A percentile compares a stretch with the other conserved stretches of the same genome.
These are phyloP conservation scores for Acleris cristana DNA, from an alignment of 2,888 invertebrate species.

Conservation along the genomic window DNA sequence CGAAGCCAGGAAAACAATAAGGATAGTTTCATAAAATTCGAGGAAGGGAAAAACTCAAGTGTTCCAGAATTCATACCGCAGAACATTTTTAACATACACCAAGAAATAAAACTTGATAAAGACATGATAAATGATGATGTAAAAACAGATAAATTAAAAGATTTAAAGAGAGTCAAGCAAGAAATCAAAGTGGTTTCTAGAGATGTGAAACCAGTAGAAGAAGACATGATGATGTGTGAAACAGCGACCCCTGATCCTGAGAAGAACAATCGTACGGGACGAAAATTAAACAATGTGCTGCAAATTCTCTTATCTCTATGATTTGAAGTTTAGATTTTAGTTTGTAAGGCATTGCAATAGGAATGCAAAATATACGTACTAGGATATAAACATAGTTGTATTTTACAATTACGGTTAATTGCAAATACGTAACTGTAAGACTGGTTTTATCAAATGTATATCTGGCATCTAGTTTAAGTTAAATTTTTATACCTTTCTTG, in stretches of 20 bases:
- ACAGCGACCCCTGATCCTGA: slow-evolving; percentile 53
- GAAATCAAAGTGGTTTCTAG: slow-evolving; percentile 51
- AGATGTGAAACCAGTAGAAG: slow-evolving; percentile 50
- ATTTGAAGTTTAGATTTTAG: slow-evolving; percentile 7
- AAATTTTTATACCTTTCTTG: too few species aligned
- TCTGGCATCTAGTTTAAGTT: too few species aligned
- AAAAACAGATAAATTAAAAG: slow-evolving; percentile 43
- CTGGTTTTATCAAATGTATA: too few species aligned
- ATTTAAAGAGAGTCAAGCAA: slow-evolving; percentile 51
- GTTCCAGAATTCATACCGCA: slow-evolving; percentile 55
- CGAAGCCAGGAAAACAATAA: slow-evolving; percentile 68
- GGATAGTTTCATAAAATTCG: slow-evolving; percentile 70
- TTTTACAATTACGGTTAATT: too few species aligned
- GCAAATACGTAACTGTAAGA: too few species aligned
- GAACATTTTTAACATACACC: slow-evolving; percentile 76
- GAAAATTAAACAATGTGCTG: slow-evolving; percentile 59
- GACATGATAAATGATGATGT: slow-evolving; percentile 43
- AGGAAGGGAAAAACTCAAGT: slow-evolving; percentile 53
- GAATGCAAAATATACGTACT: too few species aligned
- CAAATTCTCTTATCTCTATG: slow-evolving; percentile 63
- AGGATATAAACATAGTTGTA: too few species aligned
- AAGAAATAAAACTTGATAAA: slow-evolving; percentile 71
- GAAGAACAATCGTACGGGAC: slow-evolving; percentile 48
- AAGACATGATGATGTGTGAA: slow-evolving; percentile 71
- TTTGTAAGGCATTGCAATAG: background rate